Evolutionary conservation across 2,888 invertebrate species (phyloP).

Genomic region (Stenchaetothrips biformis): DNA sequence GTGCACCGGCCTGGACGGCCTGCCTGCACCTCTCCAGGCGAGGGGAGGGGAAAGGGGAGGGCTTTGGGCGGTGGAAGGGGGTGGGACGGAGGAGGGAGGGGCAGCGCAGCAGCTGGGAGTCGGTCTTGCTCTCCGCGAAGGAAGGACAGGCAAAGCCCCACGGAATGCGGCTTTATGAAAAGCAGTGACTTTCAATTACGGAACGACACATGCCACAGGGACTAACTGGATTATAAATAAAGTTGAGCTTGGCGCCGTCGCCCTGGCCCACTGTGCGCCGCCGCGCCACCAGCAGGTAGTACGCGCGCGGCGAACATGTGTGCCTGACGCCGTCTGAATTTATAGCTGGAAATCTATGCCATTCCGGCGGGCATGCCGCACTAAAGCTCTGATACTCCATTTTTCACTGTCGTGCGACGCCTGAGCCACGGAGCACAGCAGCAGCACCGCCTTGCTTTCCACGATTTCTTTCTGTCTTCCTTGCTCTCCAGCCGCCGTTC

Average conservation of each 20-base stretch:
- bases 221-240: constrained; percentile 19
- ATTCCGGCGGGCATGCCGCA: background rate
- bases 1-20: too few relatives aligned
- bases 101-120: too few relatives aligned
- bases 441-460: background rate
- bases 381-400: constrained; percentile 23
- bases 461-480: background rate
- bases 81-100: too few relatives aligned
- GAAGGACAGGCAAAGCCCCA: background rate
- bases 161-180: constrained; percentile 2
- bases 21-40: too few relatives aligned
- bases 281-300: background rate
- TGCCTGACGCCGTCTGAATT: constrained; percentile 14
- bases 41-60: too few relatives aligned
- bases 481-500: background rate
- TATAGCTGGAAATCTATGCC: constrained; percentile 20
- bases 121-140: background rate
- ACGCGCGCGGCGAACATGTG: constrained; percentile 9
- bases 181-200: constrained; percentile 16
- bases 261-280: background rate
- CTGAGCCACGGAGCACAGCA: background rate
- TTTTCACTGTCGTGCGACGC: constrained; percentile 9
- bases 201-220: constrained; percentile 6
- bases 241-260: background rate
- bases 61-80: too few relatives aligned